These are phyloP conservation scores for Heterotilapia buettikoferi DNA, from an alignment of 2,113 vertebrate genomes.

Conservation along the genomic window DNA sequence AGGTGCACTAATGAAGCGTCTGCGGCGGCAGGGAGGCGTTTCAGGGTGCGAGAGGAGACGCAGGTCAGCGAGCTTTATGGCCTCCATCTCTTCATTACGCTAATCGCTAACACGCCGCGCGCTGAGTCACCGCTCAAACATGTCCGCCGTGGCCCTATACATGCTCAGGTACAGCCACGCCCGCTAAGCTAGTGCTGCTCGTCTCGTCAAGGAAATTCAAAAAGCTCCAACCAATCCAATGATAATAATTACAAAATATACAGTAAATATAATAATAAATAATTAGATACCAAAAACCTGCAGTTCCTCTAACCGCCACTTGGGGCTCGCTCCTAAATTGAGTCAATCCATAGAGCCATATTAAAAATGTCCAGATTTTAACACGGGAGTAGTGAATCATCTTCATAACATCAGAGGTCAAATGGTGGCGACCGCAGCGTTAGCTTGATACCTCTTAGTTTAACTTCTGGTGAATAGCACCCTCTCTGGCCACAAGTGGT, in stretches of 20 bases:
- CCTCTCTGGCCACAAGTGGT: background rate
- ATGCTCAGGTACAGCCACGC: background rate
- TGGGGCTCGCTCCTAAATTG: background rate
- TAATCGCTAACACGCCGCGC: slow-evolving; percentile 12
- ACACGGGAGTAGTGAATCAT: background rate
- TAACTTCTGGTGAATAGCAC: background rate
- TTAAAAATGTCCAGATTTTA: background rate
- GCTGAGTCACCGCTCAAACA: background rate
- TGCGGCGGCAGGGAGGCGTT: background rate
- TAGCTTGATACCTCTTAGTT: background rate
- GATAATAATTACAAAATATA: background rate
- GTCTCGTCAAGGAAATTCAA: background rate
- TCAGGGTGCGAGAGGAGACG: slow-evolving; percentile 16
- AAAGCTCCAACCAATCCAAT: background rate
- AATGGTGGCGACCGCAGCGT: background rate
- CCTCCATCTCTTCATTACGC: background rate
- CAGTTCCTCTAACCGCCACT: background rate
- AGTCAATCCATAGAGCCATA: background rate
- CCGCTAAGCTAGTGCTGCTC: background rate
- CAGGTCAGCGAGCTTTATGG: slow-evolving; percentile 27
- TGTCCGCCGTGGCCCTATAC: background rate
- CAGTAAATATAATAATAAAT: background rate
- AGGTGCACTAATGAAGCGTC: slow-evolving; percentile 23
- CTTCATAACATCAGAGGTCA: background rate
- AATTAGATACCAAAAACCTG: background rate